These are phyloP conservation scores for Pseudochirops cupreus DNA, from an alignment of 2,797 vertebrate genomes.

Conservation along the genomic window DNA sequence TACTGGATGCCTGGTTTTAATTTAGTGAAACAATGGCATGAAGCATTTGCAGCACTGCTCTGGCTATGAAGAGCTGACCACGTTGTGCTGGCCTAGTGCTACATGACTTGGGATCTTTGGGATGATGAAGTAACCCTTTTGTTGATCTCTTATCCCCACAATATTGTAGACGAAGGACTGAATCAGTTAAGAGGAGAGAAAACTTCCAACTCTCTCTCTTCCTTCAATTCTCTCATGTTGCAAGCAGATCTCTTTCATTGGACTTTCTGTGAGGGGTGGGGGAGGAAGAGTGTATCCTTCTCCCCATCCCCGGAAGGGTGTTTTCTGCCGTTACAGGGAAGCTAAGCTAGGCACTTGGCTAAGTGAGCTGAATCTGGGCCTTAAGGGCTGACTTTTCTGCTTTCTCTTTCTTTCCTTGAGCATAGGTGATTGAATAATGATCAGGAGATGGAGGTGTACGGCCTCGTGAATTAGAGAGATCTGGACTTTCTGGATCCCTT, in stretches of 20 bases:
- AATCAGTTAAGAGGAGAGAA: background rate
- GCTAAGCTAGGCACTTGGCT: background rate
- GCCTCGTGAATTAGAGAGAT: background rate
- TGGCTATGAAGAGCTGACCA: background rate
- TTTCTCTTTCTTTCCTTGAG: background rate
- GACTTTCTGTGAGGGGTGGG: background rate
- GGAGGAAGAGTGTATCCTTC: background rate
- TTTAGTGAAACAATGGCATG: background rate
- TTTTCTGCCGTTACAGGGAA: background rate
- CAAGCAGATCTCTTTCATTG: too few species aligned
- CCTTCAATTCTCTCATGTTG: background rate
- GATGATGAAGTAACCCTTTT: background rate
- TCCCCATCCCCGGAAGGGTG: background rate
- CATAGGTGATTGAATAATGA: background rate
- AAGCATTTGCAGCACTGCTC: background rate
- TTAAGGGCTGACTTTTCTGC: background rate
- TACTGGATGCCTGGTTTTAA: background rate
- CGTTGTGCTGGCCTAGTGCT: background rate
- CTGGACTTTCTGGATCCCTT: background rate
- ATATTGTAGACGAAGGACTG: background rate
- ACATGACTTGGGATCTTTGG: background rate
- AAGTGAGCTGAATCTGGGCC: background rate
- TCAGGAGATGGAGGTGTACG: background rate
- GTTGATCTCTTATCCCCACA: background rate
- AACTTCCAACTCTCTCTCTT: background rate